Evolutionary conservation across 1,140 invertebrate genomes (phyloP), one percentile per base, ranked within the genome.

Genomic region (Aethina tumida): DNA sequence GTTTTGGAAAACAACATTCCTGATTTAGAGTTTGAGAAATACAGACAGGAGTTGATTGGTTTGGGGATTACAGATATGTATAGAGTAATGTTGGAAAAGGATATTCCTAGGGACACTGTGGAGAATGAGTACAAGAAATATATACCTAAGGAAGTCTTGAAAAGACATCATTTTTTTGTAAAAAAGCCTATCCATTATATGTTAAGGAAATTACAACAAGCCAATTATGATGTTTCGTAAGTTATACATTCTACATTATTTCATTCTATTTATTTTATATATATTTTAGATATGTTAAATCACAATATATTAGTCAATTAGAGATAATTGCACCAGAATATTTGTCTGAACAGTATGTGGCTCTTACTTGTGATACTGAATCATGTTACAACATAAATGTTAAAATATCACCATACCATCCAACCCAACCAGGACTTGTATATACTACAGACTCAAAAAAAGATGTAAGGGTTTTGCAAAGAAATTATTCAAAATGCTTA

Each of bases 11-110:
- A 80, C 51, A 77, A 77, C 53, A 79, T 93, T 43, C 67, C 74
- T 12, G 83, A 86, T 56, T 77, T 88, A 34, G 70, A 74, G 38
- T 84, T 81, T 65, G 77, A 82, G 20, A 75, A 77, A 41, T 73
- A 80, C 44, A 81, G 81, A 58, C 63, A 74, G 29, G 77, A 86
- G 63, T 64, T 87, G 0, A 64, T 89, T 27, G 87, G 87, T 1
- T 64, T 93, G 21, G 83, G 82, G 6, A 84, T 89, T 21, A 74
- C 79, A 38, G 85, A 91, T 60, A 91, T 91, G 84, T 82, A 75
- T 55, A 75, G 81, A 45, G 77, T 79, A 8, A 81, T 84, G 62
- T 53, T 81, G 10, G 84, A 89, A 55, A 75, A 83, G 47, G 70
- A 73, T 38, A 56, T 76, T 27, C 56, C 69, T 8, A 60, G 67